Evolutionary conservation across 2,888 invertebrate genomes (phyloP).

Genomic region (Arge pagana): DNA sequence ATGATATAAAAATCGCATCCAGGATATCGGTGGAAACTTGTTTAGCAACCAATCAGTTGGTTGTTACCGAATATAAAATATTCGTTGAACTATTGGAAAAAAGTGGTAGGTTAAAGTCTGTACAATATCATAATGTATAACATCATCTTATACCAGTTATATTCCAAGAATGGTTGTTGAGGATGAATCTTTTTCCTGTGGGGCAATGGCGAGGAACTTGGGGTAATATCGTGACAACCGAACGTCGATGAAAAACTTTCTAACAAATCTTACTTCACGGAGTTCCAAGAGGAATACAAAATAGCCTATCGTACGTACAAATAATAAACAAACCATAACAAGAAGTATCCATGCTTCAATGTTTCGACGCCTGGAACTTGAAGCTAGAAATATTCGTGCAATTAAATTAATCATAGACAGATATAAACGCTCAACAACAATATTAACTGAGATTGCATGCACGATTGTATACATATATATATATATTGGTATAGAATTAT

Average conservation of each 20-base stretch:
- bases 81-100: constrained; percentile 40
- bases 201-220: constrained; percentile 63
- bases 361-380: too few species aligned
- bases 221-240: too few species aligned
- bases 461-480: not conserved
- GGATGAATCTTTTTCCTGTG: constrained; percentile 63
- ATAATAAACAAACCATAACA: too few species aligned
- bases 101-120: constrained; percentile 40
- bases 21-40: constrained; percentile 36
- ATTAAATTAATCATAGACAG: too few species aligned
- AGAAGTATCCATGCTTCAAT: too few species aligned
- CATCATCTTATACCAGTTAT: constrained; percentile 2
- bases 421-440: too few species aligned
- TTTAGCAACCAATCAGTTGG: constrained; percentile 37
- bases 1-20: constrained; percentile 27
- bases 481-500: constrained; percentile 25
- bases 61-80: constrained; percentile 42
- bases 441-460: too few species aligned
- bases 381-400: too few species aligned
- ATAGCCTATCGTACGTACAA: too few species aligned
- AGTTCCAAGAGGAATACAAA: too few species aligned
- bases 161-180: constrained; percentile 65
- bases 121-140: not conserved
- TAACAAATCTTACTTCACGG: too few species aligned
- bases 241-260: too few species aligned